A percentile compares a stretch with the other conserved stretches of the same genome.
phyloP scores from a whole-genome alignment of 2,113 vertebrate genomes.

The Sakesphorus luctuosus region DNA sequence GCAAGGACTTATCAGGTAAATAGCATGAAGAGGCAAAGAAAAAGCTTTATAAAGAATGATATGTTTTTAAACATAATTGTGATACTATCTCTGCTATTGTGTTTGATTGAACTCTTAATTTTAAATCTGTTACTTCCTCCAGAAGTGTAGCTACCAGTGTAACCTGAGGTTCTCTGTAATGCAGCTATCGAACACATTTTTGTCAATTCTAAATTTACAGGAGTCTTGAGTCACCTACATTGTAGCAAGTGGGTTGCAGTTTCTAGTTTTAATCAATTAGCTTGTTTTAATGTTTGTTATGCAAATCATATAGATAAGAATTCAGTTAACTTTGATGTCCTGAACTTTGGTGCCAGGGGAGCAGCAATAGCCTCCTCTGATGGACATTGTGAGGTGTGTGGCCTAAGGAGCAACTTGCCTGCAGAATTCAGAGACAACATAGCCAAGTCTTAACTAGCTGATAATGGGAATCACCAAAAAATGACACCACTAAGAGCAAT shows the following conservation, averaged over 20 bases:
- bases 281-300: neutral
- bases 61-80: constrained; percentile 65
- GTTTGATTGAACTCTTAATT: constrained; percentile 65
- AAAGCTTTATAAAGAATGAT: constrained; percentile 34
- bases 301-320: neutral
- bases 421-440: neutral
- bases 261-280: neutral
- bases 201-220: neutral
- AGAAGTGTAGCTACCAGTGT: neutral
- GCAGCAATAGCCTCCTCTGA: neutral
- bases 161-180: constrained; percentile 26
- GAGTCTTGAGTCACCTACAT: neutral
- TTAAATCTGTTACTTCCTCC: constrained; percentile 59
- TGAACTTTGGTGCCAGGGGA: neutral
- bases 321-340: neutral
- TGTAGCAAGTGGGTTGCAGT: neutral
- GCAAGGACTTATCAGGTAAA: constrained; percentile 69
- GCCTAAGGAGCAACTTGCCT: neutral
- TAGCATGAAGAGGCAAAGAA: constrained; percentile 43
- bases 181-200: neutral
- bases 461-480: neutral
- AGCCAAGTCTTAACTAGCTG: neutral
- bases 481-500: neutral
- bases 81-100: constrained; percentile 44
- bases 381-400: neutral